Conservation (phyloP, 2,797 vertebrate species). For the Helostoma temminkii region DNA sequence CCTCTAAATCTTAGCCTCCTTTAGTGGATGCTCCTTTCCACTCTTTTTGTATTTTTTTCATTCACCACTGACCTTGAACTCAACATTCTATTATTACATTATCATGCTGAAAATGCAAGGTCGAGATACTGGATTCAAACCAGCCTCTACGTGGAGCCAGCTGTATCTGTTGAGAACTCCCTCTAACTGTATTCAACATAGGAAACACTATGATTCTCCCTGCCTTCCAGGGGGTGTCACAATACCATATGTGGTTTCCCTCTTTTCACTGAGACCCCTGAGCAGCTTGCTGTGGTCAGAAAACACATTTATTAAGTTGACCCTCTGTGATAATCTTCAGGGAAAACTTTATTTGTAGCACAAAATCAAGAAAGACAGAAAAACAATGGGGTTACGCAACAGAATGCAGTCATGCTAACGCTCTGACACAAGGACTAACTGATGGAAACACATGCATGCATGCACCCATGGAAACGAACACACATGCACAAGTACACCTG, state of each 20-base stretch:
- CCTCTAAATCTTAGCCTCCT: constrained; percentile 41
- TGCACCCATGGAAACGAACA: constrained; percentile 15
- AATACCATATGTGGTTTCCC: constrained; percentile 71
- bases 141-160: constrained; percentile 49
- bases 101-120: constrained; percentile 10
- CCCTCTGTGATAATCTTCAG: constrained; percentile 38
- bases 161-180: constrained; percentile 63
- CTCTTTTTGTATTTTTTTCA: constrained; percentile 33
- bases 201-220: constrained; percentile 64
- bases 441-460: not conserved
- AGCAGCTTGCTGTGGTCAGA: constrained; percentile 48
- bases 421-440: constrained; percentile 12
- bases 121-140: constrained; percentile 39
- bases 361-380: constrained; percentile 42
- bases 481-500: constrained; percentile 33
- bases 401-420: constrained; percentile 4
- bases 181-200: constrained; percentile 45
- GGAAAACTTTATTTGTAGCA: constrained; percentile 47
- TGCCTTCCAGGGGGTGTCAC: constrained; percentile 50
- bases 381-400: constrained; percentile 59
- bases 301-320: constrained; percentile 54
- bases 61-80: constrained; percentile 63
- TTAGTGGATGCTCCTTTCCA: constrained; percentile 28
- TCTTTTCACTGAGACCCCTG: constrained; percentile 71
- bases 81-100: constrained; percentile 58